A percentile compares a stretch with the other conserved stretches of the same genome.
phyloP scores from a whole-genome alignment of 2,888 invertebrate species.

The Diogma glabrata region DNA sequence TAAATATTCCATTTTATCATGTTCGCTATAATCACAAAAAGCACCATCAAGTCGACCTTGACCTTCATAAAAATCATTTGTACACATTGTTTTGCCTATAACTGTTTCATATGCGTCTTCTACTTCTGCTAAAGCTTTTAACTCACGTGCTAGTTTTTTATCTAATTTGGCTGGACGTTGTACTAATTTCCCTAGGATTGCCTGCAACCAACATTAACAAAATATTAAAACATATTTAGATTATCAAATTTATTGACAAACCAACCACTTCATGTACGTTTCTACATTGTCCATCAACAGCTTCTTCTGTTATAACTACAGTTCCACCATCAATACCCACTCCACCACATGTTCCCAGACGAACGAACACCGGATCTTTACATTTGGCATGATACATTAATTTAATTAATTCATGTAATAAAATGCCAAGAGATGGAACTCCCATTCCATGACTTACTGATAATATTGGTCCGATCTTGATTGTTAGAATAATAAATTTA shows the following conservation, averaged over 20 bases:
- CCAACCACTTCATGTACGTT: conserved; percentile 74
- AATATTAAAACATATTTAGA: no score
- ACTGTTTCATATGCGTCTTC: conserved; percentile 81
- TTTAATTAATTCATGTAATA: conserved; percentile 93
- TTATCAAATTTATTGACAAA: conserved; percentile 17
- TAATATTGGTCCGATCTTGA: conserved; percentile 36
- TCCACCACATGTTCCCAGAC: conserved; percentile 91
- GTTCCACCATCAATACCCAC: conserved; percentile 87
- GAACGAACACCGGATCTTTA: conserved; percentile 80
- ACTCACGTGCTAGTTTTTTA: conserved; percentile 62
- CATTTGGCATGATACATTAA: conserved; percentile 85
- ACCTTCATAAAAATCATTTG: conserved; percentile 97
- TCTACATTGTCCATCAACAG: conserved; percentile 75
- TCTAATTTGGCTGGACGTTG: conserved; percentile 77
- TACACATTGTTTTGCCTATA: conserved; percentile 89
- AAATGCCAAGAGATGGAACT: conserved; percentile 87
- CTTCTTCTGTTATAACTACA: conserved; percentile 85
- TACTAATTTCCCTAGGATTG: conserved; percentile 71
- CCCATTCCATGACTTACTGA: conserved; percentile 84
- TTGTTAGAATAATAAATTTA: neutral
- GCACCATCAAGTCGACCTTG: conserved; percentile 94
- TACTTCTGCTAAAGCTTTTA: conserved; percentile 57
- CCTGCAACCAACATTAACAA: conserved; percentile 40
- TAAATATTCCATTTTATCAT: conserved; percentile 85
- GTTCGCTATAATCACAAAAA: conserved; percentile 84